phyloP scores from a whole-genome alignment of 2,797 vertebrate species.

The Melanotaenia boesemani region DNA sequence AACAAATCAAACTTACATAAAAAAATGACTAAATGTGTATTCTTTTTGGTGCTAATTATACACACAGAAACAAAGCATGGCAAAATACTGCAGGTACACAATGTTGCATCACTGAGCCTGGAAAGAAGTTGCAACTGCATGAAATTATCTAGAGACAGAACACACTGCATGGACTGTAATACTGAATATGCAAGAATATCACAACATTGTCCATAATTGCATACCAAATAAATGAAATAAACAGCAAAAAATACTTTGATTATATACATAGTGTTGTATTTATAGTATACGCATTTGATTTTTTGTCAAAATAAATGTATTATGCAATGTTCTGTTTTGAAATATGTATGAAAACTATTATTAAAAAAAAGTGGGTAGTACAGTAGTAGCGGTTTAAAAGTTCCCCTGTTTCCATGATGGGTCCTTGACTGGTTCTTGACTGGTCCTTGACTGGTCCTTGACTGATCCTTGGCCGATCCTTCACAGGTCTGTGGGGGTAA shows the following conservation, averaged over 20 bases:
- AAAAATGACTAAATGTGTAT: background rate
- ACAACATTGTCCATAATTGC: background rate
- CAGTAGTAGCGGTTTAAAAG: no score
- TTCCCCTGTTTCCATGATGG: no score
- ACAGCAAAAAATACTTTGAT: background rate
- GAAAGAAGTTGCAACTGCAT: background rate
- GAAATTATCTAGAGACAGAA: background rate
- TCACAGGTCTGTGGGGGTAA: no score
- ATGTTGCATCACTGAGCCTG: background rate
- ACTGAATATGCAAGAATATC: background rate
- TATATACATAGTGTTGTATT: background rate
- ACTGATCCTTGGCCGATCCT: no score
- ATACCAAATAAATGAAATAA: no score
- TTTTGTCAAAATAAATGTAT: background rate
- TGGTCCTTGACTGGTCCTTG: no score
- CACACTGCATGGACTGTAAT: background rate
- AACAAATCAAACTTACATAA: background rate
- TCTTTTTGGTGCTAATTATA: background rate
- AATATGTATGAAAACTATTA: no score
- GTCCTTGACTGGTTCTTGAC: no score
- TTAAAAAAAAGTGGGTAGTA: no score
- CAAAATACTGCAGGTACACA: background rate
- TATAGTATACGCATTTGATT: background rate
- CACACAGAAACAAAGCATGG: background rate
- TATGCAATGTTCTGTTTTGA: no score